Evolutionary conservation across 2,888 invertebrate genomes (phyloP).

Genomic region (Aspidiotus destructor): DNA sequence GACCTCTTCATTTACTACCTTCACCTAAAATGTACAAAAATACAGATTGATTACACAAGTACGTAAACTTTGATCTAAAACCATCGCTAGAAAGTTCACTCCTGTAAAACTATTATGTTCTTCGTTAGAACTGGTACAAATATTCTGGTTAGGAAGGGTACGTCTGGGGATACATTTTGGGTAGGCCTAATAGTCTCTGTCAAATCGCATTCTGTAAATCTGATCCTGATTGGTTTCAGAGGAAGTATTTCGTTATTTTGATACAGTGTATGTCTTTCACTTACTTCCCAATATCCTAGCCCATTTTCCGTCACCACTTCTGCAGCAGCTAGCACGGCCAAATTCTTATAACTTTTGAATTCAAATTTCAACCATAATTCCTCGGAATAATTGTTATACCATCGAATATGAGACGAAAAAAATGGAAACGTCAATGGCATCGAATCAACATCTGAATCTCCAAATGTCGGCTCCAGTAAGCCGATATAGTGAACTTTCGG

Average conservation of each 20-base stretch:
- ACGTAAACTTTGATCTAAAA: too few species aligned
- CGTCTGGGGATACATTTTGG: too few species aligned
- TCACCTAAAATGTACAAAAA: slow-evolving; percentile 47
- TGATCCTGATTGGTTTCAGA: too few species aligned
- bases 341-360: slow-evolving; percentile 72
- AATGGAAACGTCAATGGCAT: slow-evolving; percentile 87
- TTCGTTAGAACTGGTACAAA: neutral
- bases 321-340: slow-evolving; percentile 77
- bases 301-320: slow-evolving; percentile 54
- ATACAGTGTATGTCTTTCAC: slow-evolving; percentile 33
- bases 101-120: too few species aligned
- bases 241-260: too few species aligned
- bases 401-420: slow-evolving; percentile 81
- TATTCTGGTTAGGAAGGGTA: too few species aligned
- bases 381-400: slow-evolving; percentile 62
- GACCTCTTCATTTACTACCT: slow-evolving; percentile 73
- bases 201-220: neutral
- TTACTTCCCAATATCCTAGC: slow-evolving; percentile 79
- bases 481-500: slow-evolving; percentile 76
- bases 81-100: too few species aligned
- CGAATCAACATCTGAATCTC: slow-evolving; percentile 71
- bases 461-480: slow-evolving; percentile 70
- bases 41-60: too few species aligned
- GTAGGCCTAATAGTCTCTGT: too few species aligned
- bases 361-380: slow-evolving; percentile 71